These are phyloP conservation scores for Camelus dromedarius DNA, from an alignment of 2,113 vertebrate genomes.

Conservation along the genomic window DNA sequence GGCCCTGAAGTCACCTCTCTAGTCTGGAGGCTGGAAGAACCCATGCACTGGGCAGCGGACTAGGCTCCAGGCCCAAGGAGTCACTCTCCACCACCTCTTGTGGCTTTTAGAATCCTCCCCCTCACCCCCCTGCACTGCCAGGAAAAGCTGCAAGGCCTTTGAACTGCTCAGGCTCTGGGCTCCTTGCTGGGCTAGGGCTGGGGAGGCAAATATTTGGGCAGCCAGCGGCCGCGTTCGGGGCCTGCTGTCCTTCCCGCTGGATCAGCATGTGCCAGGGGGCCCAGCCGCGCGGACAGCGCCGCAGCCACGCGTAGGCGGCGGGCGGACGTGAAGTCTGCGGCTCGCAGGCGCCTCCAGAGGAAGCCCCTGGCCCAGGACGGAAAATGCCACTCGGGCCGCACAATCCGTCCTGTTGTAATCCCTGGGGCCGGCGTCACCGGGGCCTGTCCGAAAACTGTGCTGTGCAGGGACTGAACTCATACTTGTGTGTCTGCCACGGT, in stretches of 20 bases:
- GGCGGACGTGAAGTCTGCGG: slow-evolving; percentile 57
- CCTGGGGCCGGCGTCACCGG: slow-evolving; percentile 86
- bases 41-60: neutral
- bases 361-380: slow-evolving; percentile 88
- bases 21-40: neutral
- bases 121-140: slow-evolving; percentile 30
- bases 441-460: slow-evolving; percentile 85
- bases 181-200: neutral
- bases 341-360: slow-evolving; percentile 87
- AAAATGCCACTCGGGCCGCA: slow-evolving; percentile 90
- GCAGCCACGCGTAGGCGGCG: slow-evolving; percentile 86
- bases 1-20: neutral
- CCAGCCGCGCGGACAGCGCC: slow-evolving; percentile 84
- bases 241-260: slow-evolving; percentile 83
- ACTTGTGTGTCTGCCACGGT: slow-evolving; percentile 85
- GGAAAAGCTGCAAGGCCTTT: slow-evolving; percentile 70
- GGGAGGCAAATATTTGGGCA: slow-evolving; percentile 81
- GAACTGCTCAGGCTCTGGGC: slow-evolving; percentile 30
- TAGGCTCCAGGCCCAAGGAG: neutral
- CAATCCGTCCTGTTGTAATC: slow-evolving; percentile 92
- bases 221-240: slow-evolving; percentile 59
- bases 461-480: slow-evolving; percentile 85
- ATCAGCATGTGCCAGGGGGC: slow-evolving; percentile 82
- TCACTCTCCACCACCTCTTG: neutral
- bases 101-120: neutral